phyloP scores from a whole-genome alignment of 2,888 invertebrate species.

The Adelphocoris suturalis region DNA sequence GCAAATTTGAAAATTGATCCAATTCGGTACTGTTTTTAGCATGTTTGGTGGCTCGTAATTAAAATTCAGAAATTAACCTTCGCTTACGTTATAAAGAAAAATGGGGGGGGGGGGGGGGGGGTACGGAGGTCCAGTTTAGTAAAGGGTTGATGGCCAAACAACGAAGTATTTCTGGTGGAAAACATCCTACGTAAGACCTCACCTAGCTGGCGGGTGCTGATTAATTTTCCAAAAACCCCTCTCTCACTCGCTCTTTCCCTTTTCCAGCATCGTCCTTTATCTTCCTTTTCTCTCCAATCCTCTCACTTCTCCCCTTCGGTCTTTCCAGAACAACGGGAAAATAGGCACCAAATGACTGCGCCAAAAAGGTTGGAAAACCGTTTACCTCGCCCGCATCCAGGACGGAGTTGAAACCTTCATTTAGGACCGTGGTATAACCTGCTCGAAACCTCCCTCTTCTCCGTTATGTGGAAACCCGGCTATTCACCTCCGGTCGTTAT shows the following conservation, averaged over 20 bases:
- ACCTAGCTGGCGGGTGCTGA: background rate
- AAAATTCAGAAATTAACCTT: too few relatives aligned
- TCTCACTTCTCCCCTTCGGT: background rate
- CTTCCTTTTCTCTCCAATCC: background rate
- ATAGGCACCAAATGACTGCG: slow-evolving; percentile 26
- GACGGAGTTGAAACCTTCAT: slow-evolving; percentile 14
- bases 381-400: slow-evolving; percentile 22
- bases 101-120: background rate
- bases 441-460: background rate
- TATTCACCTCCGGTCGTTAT: background rate
- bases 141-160: background rate
- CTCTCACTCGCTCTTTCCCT: background rate
- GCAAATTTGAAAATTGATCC: too few relatives aligned
- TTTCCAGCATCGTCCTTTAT: background rate
- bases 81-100: background rate
- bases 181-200: slow-evolving; percentile 2
- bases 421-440: background rate
- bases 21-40: too few relatives aligned
- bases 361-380: slow-evolving; percentile 31
- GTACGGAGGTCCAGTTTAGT: background rate
- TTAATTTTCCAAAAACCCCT: slow-evolving; percentile 21
- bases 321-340: background rate
- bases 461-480: background rate
- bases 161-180: background rate
- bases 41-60: too few relatives aligned